Evolutionary conservation across 2,113 vertebrate genomes (phyloP).

Genomic region (Cephalopholis sonnerati): DNA sequence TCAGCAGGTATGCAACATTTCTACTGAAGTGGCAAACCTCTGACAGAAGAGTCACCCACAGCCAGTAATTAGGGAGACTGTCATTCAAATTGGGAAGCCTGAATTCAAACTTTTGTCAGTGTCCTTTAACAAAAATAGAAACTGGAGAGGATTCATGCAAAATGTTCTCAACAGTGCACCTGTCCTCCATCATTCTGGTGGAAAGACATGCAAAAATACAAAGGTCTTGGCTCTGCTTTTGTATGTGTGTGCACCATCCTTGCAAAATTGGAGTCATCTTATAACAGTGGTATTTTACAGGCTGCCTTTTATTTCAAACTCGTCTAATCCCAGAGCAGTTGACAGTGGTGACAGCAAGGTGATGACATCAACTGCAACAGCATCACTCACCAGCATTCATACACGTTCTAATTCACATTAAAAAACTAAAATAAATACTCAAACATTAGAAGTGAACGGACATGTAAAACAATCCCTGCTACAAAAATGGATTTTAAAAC

Average conservation of each 20-base stretch:
- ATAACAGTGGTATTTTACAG: not conserved
- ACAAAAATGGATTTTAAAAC: conserved; percentile 53
- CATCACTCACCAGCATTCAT: not conserved
- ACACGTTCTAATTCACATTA: not conserved
- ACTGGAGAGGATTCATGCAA: not conserved
- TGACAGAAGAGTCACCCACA: not conserved
- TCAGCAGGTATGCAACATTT: not conserved
- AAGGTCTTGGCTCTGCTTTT: not conserved
- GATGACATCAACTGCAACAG: no score
- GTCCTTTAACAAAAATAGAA: not conserved
- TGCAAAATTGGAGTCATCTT: not conserved
- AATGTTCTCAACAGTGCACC: not conserved
- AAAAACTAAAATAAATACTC: conserved; percentile 14
- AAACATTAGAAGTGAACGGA: not conserved
- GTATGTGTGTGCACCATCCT: not conserved
- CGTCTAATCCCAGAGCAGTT: not conserved
- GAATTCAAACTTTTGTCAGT: not conserved
- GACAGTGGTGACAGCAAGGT: not conserved
- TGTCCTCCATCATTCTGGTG: not conserved
- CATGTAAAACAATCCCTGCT: not conserved
- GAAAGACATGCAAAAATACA: not conserved
- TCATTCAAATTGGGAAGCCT: conserved; percentile 9
- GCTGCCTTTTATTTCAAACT: conserved; percentile 4
- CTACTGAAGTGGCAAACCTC: not conserved
- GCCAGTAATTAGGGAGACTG: not conserved